phyloP scores from a whole-genome alignment of 2,888 invertebrate genomes.

The Allacma fusca region DNA sequence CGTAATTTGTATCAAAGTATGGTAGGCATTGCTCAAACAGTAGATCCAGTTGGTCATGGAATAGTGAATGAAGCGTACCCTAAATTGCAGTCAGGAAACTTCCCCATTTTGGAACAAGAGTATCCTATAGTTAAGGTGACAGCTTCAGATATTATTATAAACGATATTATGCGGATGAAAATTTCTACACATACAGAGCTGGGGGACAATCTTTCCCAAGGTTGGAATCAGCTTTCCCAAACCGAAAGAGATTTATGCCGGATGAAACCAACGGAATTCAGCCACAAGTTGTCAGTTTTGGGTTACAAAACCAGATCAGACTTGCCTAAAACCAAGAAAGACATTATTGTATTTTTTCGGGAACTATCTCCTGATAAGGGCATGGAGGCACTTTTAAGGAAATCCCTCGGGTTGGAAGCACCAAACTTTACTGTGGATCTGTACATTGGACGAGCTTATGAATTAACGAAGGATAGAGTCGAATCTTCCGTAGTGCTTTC shows the following conservation, averaged over 20 bases:
- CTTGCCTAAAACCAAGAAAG: background rate
- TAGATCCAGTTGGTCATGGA: conserved; percentile 13
- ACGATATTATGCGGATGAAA: background rate
- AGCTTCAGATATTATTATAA: background rate
- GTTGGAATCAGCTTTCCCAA: background rate
- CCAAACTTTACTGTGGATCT: background rate
- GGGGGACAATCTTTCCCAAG: background rate
- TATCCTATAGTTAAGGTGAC: background rate
- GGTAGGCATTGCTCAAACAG: background rate
- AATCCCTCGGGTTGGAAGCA: background rate
- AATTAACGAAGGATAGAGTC: background rate
- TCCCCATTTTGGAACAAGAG: background rate
- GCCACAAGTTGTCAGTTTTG: background rate
- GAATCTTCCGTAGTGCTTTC: background rate
- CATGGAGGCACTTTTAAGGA: background rate
- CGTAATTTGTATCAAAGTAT: background rate
- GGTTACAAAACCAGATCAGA: background rate
- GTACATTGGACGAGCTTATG: background rate
- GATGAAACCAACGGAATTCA: background rate
- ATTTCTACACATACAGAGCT: background rate
- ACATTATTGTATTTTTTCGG: background rate
- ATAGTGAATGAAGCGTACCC: background rate
- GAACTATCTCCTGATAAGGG: background rate
- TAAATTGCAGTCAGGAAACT: background rate
- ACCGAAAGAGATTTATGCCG: background rate